phyloP scores from a whole-genome alignment of 2,888 invertebrate species.

The Oithona nana region DNA sequence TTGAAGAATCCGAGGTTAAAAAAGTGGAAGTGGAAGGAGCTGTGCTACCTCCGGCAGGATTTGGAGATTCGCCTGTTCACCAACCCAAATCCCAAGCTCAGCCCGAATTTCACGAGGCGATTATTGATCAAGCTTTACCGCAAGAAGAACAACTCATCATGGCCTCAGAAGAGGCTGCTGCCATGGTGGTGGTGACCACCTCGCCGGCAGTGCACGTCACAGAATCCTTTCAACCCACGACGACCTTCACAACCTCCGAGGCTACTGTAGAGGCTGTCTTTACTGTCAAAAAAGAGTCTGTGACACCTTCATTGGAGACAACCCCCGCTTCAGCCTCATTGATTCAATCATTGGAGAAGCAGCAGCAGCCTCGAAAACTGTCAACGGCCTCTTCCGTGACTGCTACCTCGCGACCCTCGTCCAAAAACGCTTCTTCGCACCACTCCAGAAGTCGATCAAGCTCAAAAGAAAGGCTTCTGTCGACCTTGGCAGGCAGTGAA shows the following conservation, averaged over 20 bases:
- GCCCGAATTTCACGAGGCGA: background rate
- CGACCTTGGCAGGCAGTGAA: slow-evolving; percentile 6
- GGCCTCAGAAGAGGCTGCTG: background rate
- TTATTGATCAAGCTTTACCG: background rate
- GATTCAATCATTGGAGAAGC: background rate
- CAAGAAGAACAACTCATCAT: background rate
- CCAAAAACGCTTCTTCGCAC: slow-evolving; percentile 1
- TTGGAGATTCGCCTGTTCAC: slow-evolving; percentile 1
- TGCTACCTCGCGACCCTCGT: background rate
- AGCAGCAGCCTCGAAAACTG: background rate
- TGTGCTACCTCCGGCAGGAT: slow-evolving; percentile 10
- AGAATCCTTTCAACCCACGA: background rate
- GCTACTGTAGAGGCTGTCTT: background rate
- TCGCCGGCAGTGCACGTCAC: background rate
- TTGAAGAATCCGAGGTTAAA: background rate
- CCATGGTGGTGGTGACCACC: background rate
- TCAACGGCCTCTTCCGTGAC: background rate
- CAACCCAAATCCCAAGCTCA: background rate
- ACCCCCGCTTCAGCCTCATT: background rate
- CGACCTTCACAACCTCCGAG: no score
- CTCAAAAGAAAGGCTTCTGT: slow-evolving; percentile 9
- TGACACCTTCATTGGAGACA: background rate
- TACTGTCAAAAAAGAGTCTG: background rate
- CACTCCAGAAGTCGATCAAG: slow-evolving; percentile 5
- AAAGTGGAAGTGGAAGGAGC: background rate